These are phyloP conservation scores for Sinosuthora webbiana DNA, from an alignment of 2,113 vertebrate genomes.

Conservation along the genomic window DNA sequence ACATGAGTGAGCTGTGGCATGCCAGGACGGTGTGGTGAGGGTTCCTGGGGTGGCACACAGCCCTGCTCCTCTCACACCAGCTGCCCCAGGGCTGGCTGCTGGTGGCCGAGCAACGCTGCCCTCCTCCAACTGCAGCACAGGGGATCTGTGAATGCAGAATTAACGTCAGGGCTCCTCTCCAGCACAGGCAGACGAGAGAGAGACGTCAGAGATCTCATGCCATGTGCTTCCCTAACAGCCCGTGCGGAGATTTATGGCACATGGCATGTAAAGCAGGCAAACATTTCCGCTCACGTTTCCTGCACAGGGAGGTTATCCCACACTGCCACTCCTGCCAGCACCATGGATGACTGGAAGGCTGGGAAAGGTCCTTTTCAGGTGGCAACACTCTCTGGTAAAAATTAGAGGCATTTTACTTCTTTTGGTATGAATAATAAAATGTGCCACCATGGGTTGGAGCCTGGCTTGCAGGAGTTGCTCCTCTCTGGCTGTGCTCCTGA, in stretches of 20 bases:
- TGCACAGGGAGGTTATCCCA: neutral
- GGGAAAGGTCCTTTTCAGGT: neutral
- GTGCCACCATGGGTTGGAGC: neutral
- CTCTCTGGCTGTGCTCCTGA: neutral
- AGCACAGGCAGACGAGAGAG: neutral
- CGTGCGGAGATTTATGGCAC: neutral
- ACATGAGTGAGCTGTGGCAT: neutral
- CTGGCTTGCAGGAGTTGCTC: neutral
- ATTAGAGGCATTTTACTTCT: neutral
- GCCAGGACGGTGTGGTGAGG: fast-evolving
- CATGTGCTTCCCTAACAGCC: neutral
- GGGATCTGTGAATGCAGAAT: neutral
- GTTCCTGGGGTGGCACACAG: neutral
- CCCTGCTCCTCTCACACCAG: neutral
- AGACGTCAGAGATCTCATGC: neutral
- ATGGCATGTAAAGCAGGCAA: neutral
- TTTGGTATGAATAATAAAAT: neutral
- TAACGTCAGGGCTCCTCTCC: fast-evolving
- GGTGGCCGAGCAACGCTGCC: fast-evolving
- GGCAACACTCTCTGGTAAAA: neutral
- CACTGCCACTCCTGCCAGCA: neutral
- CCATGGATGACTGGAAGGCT: fast-evolving
- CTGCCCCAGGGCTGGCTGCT: neutral
- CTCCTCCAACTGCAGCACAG: neutral
- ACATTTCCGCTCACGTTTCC: neutral